Evolutionary conservation across 2,797 vertebrate genomes (phyloP).

Genomic region (Oreochromis mossambicus): DNA sequence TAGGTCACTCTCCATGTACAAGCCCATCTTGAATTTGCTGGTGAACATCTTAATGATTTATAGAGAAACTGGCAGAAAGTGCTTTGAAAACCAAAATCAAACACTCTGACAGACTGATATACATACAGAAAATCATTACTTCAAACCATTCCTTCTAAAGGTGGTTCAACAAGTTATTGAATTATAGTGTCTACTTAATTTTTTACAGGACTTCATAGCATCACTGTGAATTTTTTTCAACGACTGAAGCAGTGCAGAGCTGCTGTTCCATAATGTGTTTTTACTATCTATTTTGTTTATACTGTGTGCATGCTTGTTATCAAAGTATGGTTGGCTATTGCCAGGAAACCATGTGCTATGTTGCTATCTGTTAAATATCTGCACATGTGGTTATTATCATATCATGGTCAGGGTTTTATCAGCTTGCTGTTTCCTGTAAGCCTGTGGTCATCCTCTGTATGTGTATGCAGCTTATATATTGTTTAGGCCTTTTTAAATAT

Average conservation of each 20-base stretch:
- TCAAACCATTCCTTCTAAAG: neutral
- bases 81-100: neutral
- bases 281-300: neutral
- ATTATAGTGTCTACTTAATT: accelerated
- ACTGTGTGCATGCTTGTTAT: neutral
- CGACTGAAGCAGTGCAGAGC: neutral
- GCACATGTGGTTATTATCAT: neutral
- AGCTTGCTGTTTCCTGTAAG: neutral
- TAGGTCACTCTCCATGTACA: neutral
- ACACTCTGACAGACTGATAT: neutral
- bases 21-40: neutral
- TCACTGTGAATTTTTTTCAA: neutral
- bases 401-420: neutral
- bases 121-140: neutral
- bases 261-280: neutral
- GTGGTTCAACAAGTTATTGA: accelerated
- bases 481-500: no score
- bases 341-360: neutral
- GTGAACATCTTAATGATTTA: neutral
- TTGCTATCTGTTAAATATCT: neutral
- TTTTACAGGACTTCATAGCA: neutral
- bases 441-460: neutral
- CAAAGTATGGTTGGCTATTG: neutral
- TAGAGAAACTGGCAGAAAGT: neutral
- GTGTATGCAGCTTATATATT: no score